Conservation (phyloP, 1,140 invertebrate species). For the Cyphomyrmex costatus region DNA sequence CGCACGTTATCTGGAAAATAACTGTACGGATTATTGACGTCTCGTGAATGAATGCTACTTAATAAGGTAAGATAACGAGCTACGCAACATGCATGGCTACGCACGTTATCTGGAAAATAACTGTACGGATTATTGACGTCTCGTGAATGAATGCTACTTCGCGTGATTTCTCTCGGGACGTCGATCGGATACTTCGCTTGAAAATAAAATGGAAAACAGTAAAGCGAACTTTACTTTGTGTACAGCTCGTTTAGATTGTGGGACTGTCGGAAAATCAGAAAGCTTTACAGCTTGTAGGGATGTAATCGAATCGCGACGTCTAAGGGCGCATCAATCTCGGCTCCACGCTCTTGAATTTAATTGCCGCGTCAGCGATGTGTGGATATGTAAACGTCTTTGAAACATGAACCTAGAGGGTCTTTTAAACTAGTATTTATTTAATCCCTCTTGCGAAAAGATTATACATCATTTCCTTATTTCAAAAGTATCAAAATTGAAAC, state of each 20-base stretch:
- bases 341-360: background rate
- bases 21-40: slow-evolving; percentile 45
- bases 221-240: background rate
- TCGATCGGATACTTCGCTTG: background rate
- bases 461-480: too few species aligned
- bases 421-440: slow-evolving; percentile 5
- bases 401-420: background rate
- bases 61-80: too few species aligned
- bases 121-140: slow-evolving; percentile 37
- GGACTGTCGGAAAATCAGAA: slow-evolving; percentile 19
- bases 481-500: too few species aligned
- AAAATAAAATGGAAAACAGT: slow-evolving; percentile 26
- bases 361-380: background rate
- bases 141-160: slow-evolving; percentile 34
- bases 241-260: slow-evolving; percentile 19
- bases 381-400: slow-evolving; percentile 22
- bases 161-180: slow-evolving; percentile 57
- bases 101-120: slow-evolving; percentile 11
- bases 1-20: slow-evolving; percentile 4
- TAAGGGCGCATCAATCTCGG: slow-evolving; percentile 30
- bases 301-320: background rate
- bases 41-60: slow-evolving; percentile 28
- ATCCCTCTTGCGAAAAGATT: background rate
- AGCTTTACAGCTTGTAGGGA: background rate
- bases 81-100: background rate